Evolutionary conservation across 2,888 invertebrate species (phyloP).

Genomic region (Xanthia icteritia): DNA sequence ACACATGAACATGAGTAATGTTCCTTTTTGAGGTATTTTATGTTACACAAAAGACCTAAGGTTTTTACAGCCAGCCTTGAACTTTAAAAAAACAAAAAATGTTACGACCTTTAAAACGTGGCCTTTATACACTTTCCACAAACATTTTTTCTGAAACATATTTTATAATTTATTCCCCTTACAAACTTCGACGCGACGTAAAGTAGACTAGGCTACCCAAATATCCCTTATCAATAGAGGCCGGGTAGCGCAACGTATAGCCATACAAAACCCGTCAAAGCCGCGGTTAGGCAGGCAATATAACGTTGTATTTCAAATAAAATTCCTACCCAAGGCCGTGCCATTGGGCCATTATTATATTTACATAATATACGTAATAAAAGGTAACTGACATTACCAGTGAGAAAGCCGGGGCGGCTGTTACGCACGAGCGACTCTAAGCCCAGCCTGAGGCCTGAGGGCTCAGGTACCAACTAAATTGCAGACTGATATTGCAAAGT

Average conservation of each 20-base stretch:
- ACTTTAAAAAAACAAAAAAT: slow-evolving; percentile 39
- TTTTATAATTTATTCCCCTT: slow-evolving; percentile 47
- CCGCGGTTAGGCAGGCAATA: slow-evolving; percentile 63
- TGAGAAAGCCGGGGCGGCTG: slow-evolving; percentile 60
- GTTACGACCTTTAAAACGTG: slow-evolving; percentile 31
- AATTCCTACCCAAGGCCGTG: slow-evolving; percentile 67
- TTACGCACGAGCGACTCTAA: slow-evolving; percentile 69
- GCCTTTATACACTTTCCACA: slow-evolving; percentile 16
- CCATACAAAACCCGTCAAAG: slow-evolving; percentile 57
- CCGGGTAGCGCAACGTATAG: slow-evolving; percentile 30
- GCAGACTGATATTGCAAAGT: slow-evolving; percentile 54
- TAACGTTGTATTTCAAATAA: slow-evolving; percentile 70
- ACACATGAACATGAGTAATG: slow-evolving; percentile 53
- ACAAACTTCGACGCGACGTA: slow-evolving; percentile 22
- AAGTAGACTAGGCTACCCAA: slow-evolving; percentile 36
- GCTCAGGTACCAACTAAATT: slow-evolving; percentile 58
- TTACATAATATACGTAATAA: slow-evolving; percentile 74
- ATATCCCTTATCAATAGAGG: slow-evolving; percentile 61
- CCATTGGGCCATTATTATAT: slow-evolving; percentile 70
- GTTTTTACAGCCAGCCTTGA: slow-evolving; percentile 52
- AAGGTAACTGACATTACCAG: slow-evolving; percentile 72
- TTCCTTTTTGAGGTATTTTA: slow-evolving; percentile 43
- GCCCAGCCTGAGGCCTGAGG: slow-evolving; percentile 31
- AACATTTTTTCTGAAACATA: slow-evolving; percentile 20
- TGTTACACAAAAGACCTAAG: slow-evolving; percentile 47